A percentile compares a stretch with the other conserved stretches of the same genome.
Evolutionary conservation across 64 coral and sea anemone species (phyloP).

Genomic region (Trachythela sp.): DNA sequence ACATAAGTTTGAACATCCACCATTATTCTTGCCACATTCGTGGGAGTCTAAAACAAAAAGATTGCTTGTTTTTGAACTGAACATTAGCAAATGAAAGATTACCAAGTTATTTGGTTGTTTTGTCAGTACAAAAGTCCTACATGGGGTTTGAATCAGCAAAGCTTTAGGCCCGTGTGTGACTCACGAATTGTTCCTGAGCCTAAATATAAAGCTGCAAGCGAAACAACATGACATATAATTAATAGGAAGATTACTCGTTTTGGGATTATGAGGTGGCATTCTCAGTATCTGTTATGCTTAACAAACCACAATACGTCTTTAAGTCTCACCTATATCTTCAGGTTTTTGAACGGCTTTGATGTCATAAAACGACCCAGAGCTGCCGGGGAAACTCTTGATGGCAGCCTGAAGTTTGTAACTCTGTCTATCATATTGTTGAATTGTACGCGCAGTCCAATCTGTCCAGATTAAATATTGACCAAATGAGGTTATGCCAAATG

Average conservation of each 20-base stretch:
- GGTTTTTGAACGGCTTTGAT: slow-evolving; percentile 9
- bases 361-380: not conserved
- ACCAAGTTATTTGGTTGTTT: too few relatives aligned
- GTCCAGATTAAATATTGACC: slow-evolving; percentile 12
- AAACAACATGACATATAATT: not conserved
- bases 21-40: not conserved
- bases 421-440: not conserved
- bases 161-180: too few relatives aligned
- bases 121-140: not conserved
- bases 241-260: too few relatives aligned
- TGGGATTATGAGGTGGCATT: too few relatives aligned
- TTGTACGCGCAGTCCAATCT: not conserved
- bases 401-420: not conserved
- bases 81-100: too few relatives aligned
- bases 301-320: too few relatives aligned
- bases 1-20: slow-evolving; percentile 8
- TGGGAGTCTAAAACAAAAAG: not conserved
- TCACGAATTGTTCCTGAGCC: too few relatives aligned
- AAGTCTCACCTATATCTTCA: not conserved
- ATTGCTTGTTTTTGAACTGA: not conserved
- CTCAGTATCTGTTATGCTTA: too few relatives aligned
- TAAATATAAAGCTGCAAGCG: too few relatives aligned
- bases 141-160: too few relatives aligned
- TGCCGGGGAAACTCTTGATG: not conserved
- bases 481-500: slow-evolving; percentile 3